These are phyloP conservation scores for Morus bassanus DNA, from an alignment of 2,797 vertebrate species.

Conservation along the genomic window DNA sequence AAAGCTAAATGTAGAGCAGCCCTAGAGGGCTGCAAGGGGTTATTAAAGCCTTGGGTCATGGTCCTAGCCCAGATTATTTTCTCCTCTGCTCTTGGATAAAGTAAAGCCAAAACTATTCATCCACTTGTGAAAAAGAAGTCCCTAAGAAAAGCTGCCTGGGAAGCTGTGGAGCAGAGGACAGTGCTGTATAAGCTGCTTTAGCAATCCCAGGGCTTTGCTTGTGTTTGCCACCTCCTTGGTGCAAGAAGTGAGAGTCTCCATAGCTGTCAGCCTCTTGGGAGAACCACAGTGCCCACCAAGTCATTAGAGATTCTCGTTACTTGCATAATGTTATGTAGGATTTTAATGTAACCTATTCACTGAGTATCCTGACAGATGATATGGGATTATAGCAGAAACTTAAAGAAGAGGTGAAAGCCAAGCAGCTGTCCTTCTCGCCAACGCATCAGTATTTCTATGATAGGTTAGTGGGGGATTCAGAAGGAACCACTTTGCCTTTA, in stretches of 20 bases:
- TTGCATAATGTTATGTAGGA: background rate
- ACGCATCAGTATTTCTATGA: background rate
- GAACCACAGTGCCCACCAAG: background rate
- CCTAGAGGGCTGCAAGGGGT: background rate
- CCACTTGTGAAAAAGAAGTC: background rate
- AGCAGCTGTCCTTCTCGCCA: background rate
- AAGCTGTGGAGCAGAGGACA: background rate
- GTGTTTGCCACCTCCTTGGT: background rate
- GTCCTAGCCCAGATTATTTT: background rate
- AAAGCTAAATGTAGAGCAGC: background rate
- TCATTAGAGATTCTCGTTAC: background rate
- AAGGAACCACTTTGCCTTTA: background rate
- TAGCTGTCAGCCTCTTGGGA: background rate
- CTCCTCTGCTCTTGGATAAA: background rate
- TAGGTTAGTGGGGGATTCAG: background rate
- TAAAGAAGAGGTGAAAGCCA: background rate
- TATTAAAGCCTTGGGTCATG: background rate
- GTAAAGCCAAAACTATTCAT: background rate
- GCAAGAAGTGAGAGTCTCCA: background rate
- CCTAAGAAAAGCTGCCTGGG: background rate
- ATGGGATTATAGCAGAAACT: background rate
- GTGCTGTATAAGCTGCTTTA: background rate
- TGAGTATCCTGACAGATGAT: background rate
- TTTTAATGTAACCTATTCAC: background rate
- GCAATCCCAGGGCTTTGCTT: background rate